Conservation (phyloP, 1,140 invertebrate genomes). For the Asobara japonica region DNA sequence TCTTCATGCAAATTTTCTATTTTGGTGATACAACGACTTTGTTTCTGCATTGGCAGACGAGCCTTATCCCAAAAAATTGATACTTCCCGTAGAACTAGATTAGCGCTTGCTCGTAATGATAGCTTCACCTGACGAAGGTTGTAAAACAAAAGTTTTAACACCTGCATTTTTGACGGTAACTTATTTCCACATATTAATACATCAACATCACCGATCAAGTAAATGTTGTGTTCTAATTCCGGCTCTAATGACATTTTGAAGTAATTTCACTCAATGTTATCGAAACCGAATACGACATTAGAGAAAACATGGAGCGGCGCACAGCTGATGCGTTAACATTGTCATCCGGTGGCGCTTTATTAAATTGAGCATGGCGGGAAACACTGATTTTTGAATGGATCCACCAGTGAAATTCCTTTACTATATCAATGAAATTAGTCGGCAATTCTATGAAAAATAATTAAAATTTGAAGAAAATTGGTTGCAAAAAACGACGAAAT, state of each 20-base stretch:
- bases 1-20: conserved; percentile 34
- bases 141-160: conserved; percentile 38
- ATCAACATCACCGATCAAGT: conserved; percentile 36
- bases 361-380: too few relatives aligned
- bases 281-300: too few relatives aligned
- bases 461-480: too few relatives aligned
- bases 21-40: conserved; percentile 32
- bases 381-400: too few relatives aligned
- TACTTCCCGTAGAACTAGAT: conserved; percentile 32
- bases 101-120: conserved; percentile 33
- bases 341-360: too few relatives aligned
- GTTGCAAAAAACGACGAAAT: too few relatives aligned
- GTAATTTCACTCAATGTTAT: too few relatives aligned
- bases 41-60: conserved; percentile 32
- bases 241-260: conserved; percentile 18
- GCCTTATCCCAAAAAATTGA: conserved; percentile 38
- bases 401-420: too few relatives aligned
- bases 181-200: conserved; percentile 39
- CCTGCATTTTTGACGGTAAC: conserved; percentile 39
- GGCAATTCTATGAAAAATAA: too few relatives aligned
- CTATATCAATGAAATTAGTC: too few relatives aligned
- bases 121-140: conserved; percentile 33
- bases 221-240: conserved; percentile 32
- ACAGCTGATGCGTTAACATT: too few relatives aligned
- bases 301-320: too few relatives aligned